Conservation (phyloP, 2,888 invertebrate genomes). For the Ichneumon xanthorius region DNA sequence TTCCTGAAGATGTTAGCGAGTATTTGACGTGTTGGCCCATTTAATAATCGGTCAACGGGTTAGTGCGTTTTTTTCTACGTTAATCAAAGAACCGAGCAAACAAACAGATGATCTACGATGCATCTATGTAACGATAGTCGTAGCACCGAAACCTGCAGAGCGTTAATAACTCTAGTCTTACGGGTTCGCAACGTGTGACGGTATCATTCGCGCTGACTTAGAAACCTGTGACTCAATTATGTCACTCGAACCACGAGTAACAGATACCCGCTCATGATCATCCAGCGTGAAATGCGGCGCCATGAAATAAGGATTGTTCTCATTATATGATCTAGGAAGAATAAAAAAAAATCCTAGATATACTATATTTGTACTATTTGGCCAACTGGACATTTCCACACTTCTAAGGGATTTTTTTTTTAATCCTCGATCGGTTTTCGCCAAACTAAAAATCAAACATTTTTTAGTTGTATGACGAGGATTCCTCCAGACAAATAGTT, state of each 20-base stretch:
- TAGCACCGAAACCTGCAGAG: neutral
- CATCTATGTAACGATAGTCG: neutral
- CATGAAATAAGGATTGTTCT: neutral
- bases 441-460: too few relatives aligned
- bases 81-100: neutral
- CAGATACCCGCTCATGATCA: constrained; percentile 15
- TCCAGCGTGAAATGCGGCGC: constrained; percentile 37
- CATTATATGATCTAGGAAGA: neutral
- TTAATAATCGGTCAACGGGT: neutral
- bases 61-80: neutral
- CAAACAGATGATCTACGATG: neutral
- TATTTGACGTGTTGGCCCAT: too few relatives aligned
- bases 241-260: constrained; percentile 24
- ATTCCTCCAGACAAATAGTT: too few relatives aligned
- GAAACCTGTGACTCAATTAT: constrained; percentile 48
- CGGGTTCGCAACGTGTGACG: constrained; percentile 46
- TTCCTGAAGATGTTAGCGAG: too few relatives aligned
- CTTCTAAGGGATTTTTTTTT: too few relatives aligned
- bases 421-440: too few relatives aligned
- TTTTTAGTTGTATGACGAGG: too few relatives aligned
- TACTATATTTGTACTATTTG: too few relatives aligned
- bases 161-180: constrained; percentile 36
- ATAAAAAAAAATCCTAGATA: neutral
- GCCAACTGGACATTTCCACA: too few relatives aligned
- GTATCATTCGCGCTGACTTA: constrained; percentile 24